Conservation (phyloP, 2,113 vertebrate genomes). For the Equus przewalskii region DNA sequence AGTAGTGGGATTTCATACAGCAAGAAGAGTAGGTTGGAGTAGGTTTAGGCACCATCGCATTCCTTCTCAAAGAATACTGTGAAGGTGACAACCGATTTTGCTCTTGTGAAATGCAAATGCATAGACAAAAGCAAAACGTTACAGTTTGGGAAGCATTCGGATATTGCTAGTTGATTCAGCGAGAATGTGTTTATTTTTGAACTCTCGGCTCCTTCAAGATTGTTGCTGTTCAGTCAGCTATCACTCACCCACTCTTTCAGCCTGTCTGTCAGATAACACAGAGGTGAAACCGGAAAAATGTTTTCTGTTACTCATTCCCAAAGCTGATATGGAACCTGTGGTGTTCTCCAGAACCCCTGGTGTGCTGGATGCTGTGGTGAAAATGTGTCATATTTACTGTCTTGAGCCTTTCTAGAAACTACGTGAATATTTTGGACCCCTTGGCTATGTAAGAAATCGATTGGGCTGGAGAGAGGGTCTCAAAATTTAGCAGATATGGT, state of each 20-base stretch:
- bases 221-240: not conserved
- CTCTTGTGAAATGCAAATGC: not conserved
- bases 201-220: not conserved
- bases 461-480: not conserved
- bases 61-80: not conserved
- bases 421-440: not conserved
- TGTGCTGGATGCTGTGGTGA: not conserved
- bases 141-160: not conserved
- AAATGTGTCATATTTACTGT: not conserved
- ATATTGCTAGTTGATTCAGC: not conserved
- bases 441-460: not conserved
- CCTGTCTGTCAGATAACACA: constrained; percentile 17
- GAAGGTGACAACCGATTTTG: not conserved
- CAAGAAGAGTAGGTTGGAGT: not conserved
- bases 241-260: not conserved
- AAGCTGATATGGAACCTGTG: constrained; percentile 1
- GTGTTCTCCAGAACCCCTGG: not conserved
- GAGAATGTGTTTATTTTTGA: not conserved
- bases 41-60: not conserved
- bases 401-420: not conserved
- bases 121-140: not conserved
- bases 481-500: not conserved
- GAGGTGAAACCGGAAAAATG: not conserved
- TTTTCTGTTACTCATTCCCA: constrained; percentile 40
- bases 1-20: not conserved